A percentile compares a stretch with the other conserved stretches of the same genome.
These are phyloP conservation scores for Enteromius radiatus DNA, from an alignment of 2,797 vertebrate species.

Conservation along the genomic window DNA sequence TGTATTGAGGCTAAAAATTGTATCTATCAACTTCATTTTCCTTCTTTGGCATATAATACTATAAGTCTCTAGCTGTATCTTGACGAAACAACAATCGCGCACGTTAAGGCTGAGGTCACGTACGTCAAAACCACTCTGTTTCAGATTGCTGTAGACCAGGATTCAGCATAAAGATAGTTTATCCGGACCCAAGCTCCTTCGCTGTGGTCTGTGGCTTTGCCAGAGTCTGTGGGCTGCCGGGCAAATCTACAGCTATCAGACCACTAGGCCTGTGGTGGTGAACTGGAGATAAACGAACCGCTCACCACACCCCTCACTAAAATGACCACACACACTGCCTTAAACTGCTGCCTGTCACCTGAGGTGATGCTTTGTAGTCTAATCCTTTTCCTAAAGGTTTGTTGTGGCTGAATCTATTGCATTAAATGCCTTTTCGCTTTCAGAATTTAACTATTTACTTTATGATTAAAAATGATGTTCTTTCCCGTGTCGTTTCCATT, in stretches of 20 bases:
- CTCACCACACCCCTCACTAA: constrained; percentile 20
- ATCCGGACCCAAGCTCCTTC: not conserved
- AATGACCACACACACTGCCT: constrained; percentile 7
- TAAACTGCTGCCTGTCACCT: constrained; percentile 6
- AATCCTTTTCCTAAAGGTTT: constrained; percentile 11
- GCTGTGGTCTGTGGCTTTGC: constrained; percentile 34
- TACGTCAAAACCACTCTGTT: not conserved
- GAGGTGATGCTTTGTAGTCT: not conserved
- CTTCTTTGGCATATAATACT: constrained; percentile 5
- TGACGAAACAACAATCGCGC: not conserved
- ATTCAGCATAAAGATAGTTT: constrained; percentile 23
- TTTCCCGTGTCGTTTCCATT: not conserved
- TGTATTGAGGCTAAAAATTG: not conserved
- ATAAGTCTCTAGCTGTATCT: not conserved
- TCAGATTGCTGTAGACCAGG: not conserved
- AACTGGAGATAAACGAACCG: constrained; percentile 37
- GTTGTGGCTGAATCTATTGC: constrained; percentile 5
- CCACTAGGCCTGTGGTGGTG: constrained; percentile 28
- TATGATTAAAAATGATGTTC: not conserved
- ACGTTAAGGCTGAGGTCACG: constrained; percentile 12
- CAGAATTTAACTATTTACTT: not conserved
- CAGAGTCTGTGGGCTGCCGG: constrained; percentile 2
- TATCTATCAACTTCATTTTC: not conserved
- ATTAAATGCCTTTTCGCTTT: constrained; percentile 7
- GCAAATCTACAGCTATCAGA: constrained; percentile 36